Conservation (phyloP, 2,113 vertebrate species). For the Vicugna pacos region DNA sequence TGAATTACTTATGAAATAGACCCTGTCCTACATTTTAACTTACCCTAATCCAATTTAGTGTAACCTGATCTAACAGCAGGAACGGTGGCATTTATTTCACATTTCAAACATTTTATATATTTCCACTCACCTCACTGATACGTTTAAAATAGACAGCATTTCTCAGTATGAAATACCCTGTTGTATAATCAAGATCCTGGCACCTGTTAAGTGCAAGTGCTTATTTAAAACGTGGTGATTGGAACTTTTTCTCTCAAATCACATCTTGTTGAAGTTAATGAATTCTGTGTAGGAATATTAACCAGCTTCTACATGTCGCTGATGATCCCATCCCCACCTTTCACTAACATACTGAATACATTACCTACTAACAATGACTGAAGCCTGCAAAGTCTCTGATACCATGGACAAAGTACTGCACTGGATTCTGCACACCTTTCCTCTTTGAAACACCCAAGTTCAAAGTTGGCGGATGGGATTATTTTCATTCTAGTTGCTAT, state of each 20-base stretch:
- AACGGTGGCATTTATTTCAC: slow-evolving; percentile 51
- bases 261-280: slow-evolving; percentile 82
- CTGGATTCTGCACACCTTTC: not conserved
- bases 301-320: slow-evolving; percentile 79
- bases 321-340: not conserved
- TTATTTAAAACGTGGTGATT: slow-evolving; percentile 83
- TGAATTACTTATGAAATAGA: slow-evolving; percentile 55
- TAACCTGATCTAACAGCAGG: slow-evolving; percentile 20
- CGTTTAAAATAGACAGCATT: slow-evolving; percentile 33
- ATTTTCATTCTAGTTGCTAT: slow-evolving; percentile 40
- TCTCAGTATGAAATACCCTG: slow-evolving; percentile 81
- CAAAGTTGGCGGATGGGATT: slow-evolving; percentile 42
- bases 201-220: slow-evolving; percentile 79
- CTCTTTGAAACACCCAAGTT: not conserved
- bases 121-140: not conserved
- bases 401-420: not conserved
- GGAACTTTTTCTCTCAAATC: slow-evolving; percentile 81
- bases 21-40: not conserved
- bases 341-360: slow-evolving; percentile 59
- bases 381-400: slow-evolving; percentile 42
- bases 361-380: slow-evolving; percentile 73
- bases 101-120: slow-evolving; percentile 4
- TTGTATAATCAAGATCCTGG: slow-evolving; percentile 79
- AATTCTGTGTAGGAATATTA: slow-evolving; percentile 82
- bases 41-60: slow-evolving; percentile 30